These are phyloP conservation scores for Drosophila oshimai DNA, from an alignment of 1,140 invertebrate genomes.

Conservation along the genomic window DNA sequence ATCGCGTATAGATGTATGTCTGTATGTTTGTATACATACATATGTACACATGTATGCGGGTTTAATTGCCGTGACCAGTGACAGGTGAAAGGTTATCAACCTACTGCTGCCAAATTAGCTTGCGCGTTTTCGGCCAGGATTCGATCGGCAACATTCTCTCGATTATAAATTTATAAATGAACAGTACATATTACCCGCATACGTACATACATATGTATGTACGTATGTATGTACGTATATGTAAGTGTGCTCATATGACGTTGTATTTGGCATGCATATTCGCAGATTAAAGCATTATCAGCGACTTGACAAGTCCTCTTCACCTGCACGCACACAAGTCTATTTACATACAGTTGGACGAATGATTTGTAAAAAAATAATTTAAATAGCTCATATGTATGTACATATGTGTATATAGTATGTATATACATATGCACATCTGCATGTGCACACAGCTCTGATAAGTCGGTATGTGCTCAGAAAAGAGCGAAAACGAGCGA, in stretches of 20 bases:
- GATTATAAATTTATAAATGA: too few species aligned
- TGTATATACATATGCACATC: not conserved
- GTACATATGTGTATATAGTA: not conserved
- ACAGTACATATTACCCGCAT: too few species aligned
- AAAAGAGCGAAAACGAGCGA: not conserved
- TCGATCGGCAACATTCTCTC: too few species aligned
- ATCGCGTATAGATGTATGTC: not conserved
- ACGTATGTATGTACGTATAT: not conserved
- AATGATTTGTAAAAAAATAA: not conserved
- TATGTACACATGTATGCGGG: conserved; percentile 5
- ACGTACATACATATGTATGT: not conserved
- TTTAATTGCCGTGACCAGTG: conserved; percentile 37
- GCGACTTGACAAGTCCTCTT: not conserved
- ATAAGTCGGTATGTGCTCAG: not conserved
- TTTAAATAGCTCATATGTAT: not conserved
- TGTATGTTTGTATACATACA: not conserved
- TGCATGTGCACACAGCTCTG: not conserved
- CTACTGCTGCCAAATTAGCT: conserved; percentile 3
- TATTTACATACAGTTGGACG: not conserved
- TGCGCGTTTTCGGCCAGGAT: not conserved
- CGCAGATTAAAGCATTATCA: not conserved
- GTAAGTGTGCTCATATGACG: not conserved
- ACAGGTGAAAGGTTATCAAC: conserved; percentile 26
- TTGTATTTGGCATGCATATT: not conserved
- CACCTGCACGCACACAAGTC: not conserved